Evolutionary conservation across 2,113 vertebrate species (phyloP), one percentile per base, ranked within the genome.

Genomic region (Poecilia latipinna): DNA sequence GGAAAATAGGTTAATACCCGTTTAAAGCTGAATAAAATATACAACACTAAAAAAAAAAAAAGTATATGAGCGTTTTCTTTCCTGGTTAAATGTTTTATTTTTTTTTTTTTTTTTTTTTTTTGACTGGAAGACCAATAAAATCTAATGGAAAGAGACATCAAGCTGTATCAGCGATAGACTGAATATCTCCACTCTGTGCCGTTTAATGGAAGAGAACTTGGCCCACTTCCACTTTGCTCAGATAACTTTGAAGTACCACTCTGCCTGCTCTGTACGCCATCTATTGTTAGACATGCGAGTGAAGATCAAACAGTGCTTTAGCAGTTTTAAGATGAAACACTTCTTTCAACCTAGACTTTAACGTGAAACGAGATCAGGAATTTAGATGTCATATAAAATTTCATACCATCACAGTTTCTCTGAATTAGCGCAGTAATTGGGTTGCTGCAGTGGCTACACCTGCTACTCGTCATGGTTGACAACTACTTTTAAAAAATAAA

Each of bases 1-100:
- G 64, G 80, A 67, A 89, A 91, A 77, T 81, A 89, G 66, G 86
- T 89, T 69, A 88, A 90, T 89, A 83, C 69, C 65, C 33, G 86
- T 63, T 80, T 82, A 86, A 83, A 84, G 71, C 32, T 64, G 64
- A 83, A 80, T 85, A 79, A 81, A 78, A 74, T 75, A 68, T 85
- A 74, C 69, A 66, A 68, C 78, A 79, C 78, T 81, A 80, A 85
- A 87, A 86, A 44, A 44, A 12, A 37, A 42, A 63, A 62, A 70
- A 28, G 28, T 71, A 60, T 71, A 75, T 78, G 74, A 78, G 62
- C 7, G 42, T 28, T 32, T 78, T 81, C 75, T 86, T 88, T 86
- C 79, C 88, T 26, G 61, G 54, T 61, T 12, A 10, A 87, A 88
- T 82, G 57, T 69, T 78, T 90, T 35, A 28, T 28, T 28, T 1